Percentiles rank a stretch among this genome's conserved stretches.
Evolutionary conservation across 2,113 vertebrate genomes (phyloP).

Genomic region (Anarhynchus alexandrinus): DNA sequence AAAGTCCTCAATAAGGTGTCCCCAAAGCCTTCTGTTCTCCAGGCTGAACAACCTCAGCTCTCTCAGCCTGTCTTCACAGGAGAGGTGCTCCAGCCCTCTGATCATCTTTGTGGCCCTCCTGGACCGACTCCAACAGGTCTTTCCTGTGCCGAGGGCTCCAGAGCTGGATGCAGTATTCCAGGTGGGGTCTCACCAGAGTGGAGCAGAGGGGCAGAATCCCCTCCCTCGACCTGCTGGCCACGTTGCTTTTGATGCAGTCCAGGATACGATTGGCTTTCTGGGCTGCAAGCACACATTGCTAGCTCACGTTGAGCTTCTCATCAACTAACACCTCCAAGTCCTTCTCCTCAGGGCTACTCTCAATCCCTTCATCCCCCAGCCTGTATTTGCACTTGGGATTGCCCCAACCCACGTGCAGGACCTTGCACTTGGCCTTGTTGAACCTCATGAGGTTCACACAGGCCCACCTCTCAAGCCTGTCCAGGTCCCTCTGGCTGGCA

Average conservation of each 20-base stretch:
- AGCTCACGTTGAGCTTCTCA: too few relatives aligned
- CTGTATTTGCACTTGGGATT: too few relatives aligned
- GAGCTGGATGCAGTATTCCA: neutral
- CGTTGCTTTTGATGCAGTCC: neutral
- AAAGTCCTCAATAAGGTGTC: accelerated
- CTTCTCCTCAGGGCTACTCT: too few relatives aligned
- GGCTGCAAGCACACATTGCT: too few relatives aligned
- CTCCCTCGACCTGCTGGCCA: neutral
- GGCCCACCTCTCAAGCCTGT: too few relatives aligned
- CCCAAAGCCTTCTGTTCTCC: neutral
- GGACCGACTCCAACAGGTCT: neutral
- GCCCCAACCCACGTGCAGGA: too few relatives aligned
- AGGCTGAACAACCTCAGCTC: neutral
- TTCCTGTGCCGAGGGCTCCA: neutral
- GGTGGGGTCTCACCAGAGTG: neutral
- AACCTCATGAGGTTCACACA: too few relatives aligned
- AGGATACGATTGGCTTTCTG: neutral
- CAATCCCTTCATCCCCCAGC: too few relatives aligned
- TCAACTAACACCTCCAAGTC: too few relatives aligned
- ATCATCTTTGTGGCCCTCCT: neutral
- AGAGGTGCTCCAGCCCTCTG: neutral
- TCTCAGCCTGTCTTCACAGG: neutral
- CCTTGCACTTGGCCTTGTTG: too few relatives aligned
- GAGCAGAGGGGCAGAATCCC: neutral
- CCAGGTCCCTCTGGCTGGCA: too few relatives aligned